These are phyloP conservation scores for Monochamus alternatus DNA, from an alignment of 2,888 invertebrate genomes.

Conservation along the genomic window DNA sequence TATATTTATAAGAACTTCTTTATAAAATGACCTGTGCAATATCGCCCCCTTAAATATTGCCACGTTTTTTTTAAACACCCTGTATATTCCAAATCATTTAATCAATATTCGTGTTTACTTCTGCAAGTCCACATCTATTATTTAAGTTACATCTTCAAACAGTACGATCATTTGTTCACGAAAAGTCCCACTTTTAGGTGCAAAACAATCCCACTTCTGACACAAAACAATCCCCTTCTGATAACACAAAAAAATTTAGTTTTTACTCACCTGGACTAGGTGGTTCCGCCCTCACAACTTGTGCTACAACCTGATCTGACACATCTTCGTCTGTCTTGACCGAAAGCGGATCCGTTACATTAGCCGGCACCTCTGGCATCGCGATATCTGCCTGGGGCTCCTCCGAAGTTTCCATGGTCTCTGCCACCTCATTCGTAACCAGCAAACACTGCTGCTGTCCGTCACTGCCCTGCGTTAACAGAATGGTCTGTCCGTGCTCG, in stretches of 20 bases:
- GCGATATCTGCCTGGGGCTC: slow-evolving; percentile 49
- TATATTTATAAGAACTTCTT: no score
- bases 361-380: slow-evolving; percentile 54
- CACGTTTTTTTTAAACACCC: no score
- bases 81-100: no score
- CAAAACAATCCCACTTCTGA: no score
- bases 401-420: slow-evolving; percentile 61
- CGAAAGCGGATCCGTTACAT: slow-evolving; percentile 60
- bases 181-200: no score
- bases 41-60: no score
- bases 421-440: slow-evolving; percentile 77
- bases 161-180: no score
- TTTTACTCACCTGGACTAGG: slow-evolving; percentile 82
- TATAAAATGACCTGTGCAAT: no score
- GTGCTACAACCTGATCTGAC: slow-evolving; percentile 85
- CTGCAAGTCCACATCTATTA: no score
- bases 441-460: slow-evolving; percentile 83
- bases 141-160: no score
- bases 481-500: slow-evolving; percentile 83
- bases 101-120: no score
- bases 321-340: slow-evolving; percentile 71
- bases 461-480: slow-evolving; percentile 79
- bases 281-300: slow-evolving; percentile 88
- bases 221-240: slow-evolving; percentile 25
- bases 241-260: no score